phyloP scores from a whole-genome alignment of 2,888 invertebrate species.

The Venusia cambrica region DNA sequence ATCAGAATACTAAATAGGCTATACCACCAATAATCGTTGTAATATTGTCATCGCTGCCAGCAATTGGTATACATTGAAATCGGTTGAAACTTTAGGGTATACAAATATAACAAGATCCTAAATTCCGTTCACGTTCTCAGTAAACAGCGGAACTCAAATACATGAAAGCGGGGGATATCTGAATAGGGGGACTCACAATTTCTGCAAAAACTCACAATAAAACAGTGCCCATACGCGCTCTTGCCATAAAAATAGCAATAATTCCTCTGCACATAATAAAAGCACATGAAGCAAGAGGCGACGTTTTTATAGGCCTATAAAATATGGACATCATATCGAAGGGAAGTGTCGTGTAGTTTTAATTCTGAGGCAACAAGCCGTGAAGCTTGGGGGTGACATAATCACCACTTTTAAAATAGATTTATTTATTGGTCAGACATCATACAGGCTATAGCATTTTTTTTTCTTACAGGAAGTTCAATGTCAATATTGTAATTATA shows the following conservation, averaged over 20 bases:
- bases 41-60: too few species aligned
- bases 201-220: slow-evolving; percentile 27
- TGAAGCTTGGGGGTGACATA: slow-evolving; percentile 18
- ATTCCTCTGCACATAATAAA: slow-evolving; percentile 52
- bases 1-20: too few species aligned
- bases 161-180: too few species aligned
- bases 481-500: too few species aligned
- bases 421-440: slow-evolving; percentile 12
- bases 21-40: too few species aligned
- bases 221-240: slow-evolving; percentile 43
- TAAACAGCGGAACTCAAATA: too few species aligned
- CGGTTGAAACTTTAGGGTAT: too few species aligned
- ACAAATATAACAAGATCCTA: too few species aligned
- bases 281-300: slow-evolving; percentile 53
- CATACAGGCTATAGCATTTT: background rate
- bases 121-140: too few species aligned
- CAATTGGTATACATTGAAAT: too few species aligned
- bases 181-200: slow-evolving; percentile 17
- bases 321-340: slow-evolving; percentile 45
- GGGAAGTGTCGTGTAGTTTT: slow-evolving; percentile 26
- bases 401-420: slow-evolving; percentile 9
- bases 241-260: slow-evolving; percentile 61
- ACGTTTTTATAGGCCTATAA: slow-evolving; percentile 63
- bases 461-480: too few species aligned
- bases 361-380: slow-evolving; percentile 27